Conservation (phyloP, 23 tunicate genomes). For the Halocynthia aurantium region DNA sequence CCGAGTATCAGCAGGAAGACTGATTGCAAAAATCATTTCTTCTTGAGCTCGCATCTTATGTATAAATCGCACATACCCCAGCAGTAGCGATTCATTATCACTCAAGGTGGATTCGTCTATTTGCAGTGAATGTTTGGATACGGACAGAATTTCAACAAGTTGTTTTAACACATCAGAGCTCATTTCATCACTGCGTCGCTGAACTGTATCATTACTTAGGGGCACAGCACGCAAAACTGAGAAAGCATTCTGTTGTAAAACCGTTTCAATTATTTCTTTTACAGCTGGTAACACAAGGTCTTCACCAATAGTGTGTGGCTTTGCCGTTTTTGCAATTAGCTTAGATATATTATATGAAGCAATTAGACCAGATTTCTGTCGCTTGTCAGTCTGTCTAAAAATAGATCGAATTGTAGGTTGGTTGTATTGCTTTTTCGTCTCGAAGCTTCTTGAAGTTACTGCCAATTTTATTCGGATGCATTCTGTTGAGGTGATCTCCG, state of each 20-base stretch:
- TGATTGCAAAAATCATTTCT: constrained; percentile 25
- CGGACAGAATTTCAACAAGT: constrained; percentile 13
- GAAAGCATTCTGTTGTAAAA: constrained; percentile 33
- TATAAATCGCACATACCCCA: constrained; percentile 41
- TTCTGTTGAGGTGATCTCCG: constrained; percentile 31
- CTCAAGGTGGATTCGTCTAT: constrained; percentile 25
- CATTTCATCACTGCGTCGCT: constrained; percentile 11
- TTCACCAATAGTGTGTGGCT: constrained; percentile 50
- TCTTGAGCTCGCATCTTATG: constrained; percentile 21
- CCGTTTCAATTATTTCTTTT: constrained; percentile 40
- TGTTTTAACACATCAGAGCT: not conserved
- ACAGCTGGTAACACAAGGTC: constrained; percentile 34
- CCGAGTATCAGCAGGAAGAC: constrained; percentile 39
- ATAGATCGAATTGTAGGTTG: constrained; percentile 16
- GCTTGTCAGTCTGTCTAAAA: constrained; percentile 27
- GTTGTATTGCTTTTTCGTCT: constrained; percentile 23
- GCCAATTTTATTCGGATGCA: constrained; percentile 29
- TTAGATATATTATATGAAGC: constrained; percentile 39
- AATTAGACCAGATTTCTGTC: constrained; percentile 39
- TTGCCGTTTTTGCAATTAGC: constrained; percentile 51
- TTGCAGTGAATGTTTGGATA: constrained; percentile 16
- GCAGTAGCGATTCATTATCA: constrained; percentile 25
- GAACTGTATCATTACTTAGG: constrained; percentile 28
- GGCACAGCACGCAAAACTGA: constrained; percentile 18
- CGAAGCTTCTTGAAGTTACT: constrained; percentile 36